Percentiles rank a stretch among this genome's conserved stretches.
Evolutionary conservation across 2,888 invertebrate species (phyloP).

Genomic region (Fabriciana adippe): DNA sequence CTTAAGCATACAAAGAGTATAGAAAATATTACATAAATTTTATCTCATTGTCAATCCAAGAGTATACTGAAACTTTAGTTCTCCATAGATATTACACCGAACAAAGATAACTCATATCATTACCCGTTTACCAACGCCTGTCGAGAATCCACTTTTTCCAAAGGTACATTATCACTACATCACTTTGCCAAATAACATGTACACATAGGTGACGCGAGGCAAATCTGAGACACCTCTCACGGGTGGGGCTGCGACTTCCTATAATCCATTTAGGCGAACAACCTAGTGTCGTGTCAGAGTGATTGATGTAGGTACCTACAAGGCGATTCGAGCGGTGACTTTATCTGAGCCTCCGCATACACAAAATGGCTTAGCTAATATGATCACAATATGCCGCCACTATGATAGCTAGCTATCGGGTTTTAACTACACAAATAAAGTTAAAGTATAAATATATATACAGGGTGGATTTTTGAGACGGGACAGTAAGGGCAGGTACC

Average conservation of each 20-base stretch:
- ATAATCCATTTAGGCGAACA: conserved; percentile 81
- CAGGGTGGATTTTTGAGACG: no score
- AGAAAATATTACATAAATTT: no score
- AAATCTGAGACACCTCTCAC: conserved; percentile 67
- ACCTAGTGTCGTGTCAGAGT: conserved; percentile 77
- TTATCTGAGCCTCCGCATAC: conserved; percentile 66
- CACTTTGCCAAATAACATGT: conserved; percentile 75
- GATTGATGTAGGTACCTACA: conserved; percentile 71
- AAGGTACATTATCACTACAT: conserved; percentile 58
- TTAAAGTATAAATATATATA: no score
- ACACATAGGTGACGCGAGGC: conserved; percentile 68
- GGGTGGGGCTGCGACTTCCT: conserved; percentile 68
- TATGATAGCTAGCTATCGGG: conserved; percentile 29
- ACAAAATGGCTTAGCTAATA: conserved; percentile 58
- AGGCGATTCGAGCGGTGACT: conserved; percentile 67
- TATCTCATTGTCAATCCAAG: no score
- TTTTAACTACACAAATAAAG: conserved; percentile 26
- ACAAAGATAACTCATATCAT: conserved; percentile 21
- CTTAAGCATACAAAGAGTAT: no score
- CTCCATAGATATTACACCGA: not conserved
- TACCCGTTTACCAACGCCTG: conserved; percentile 12
- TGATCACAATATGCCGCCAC: conserved; percentile 49
- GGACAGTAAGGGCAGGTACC: no score
- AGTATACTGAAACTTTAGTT: no score
- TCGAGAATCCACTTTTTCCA: conserved; percentile 19